Conservation (phyloP, 2,888 invertebrate species). For the Drymonia ruficornis region DNA sequence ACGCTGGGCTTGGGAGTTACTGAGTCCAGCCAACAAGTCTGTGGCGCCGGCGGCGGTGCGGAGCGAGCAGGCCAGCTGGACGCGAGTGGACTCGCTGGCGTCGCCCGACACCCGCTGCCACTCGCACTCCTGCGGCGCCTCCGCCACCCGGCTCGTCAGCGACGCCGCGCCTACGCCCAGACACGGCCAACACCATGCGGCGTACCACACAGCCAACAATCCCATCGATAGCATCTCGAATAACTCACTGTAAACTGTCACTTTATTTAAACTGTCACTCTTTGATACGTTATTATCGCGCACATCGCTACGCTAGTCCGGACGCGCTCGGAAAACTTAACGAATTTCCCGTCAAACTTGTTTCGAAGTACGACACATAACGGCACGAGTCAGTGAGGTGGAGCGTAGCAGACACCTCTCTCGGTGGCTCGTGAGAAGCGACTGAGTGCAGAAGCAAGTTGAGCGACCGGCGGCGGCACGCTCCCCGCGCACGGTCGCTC, state of each 20-base stretch:
- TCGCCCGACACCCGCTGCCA: constrained; percentile 86
- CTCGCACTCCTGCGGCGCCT: constrained; percentile 89
- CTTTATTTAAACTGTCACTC: constrained; percentile 77
- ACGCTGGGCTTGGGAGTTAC: constrained; percentile 87
- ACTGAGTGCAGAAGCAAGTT: constrained; percentile 72
- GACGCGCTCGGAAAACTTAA: constrained; percentile 78
- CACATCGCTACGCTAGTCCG: constrained; percentile 77
- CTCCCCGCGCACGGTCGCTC: constrained; percentile 76
- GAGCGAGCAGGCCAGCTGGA: constrained; percentile 87
- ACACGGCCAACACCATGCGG: constrained; percentile 71
- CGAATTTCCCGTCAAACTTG: constrained; percentile 84
- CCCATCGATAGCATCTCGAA: constrained; percentile 77
- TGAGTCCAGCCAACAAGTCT: constrained; percentile 86
- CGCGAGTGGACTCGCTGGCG: constrained; percentile 82
- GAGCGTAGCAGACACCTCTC: constrained; percentile 57
- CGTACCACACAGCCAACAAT: constrained; percentile 74
- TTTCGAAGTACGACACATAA: constrained; percentile 81
- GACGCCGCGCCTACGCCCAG: constrained; percentile 71
- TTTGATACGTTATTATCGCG: constrained; percentile 68
- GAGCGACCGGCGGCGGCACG: constrained; percentile 73
- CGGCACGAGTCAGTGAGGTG: constrained; percentile 63
- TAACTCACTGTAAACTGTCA: constrained; percentile 79
- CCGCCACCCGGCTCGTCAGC: constrained; percentile 83
- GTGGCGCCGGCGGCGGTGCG: constrained; percentile 87
- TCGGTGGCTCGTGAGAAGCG: constrained; percentile 62